These are phyloP conservation scores for Chrysochloris asiatica DNA, from an alignment of 2,113 vertebrate genomes.

Conservation along the genomic window DNA sequence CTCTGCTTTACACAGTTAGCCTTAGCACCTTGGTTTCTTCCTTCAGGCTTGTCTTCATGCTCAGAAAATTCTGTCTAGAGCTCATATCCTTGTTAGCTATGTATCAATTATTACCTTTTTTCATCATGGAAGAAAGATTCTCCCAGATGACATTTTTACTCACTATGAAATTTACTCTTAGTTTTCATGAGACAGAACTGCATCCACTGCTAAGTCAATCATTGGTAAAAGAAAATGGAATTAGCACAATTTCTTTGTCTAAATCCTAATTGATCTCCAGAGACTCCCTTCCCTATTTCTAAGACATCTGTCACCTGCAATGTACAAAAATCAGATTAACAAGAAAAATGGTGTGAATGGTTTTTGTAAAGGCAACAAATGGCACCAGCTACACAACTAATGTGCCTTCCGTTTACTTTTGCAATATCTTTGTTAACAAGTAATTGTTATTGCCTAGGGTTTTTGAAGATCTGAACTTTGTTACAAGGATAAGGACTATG, in stretches of 20 bases:
- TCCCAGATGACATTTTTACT: neutral
- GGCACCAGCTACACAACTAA: neutral
- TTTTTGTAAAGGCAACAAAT: neutral
- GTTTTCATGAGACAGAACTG: neutral
- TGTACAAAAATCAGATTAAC: neutral
- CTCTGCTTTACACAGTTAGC: neutral
- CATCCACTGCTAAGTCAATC: neutral
- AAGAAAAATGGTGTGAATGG: neutral
- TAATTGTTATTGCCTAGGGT: neutral
- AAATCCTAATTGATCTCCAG: neutral
- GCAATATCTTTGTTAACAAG: neutral
- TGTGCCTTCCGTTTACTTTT: accelerated
- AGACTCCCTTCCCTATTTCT: neutral
- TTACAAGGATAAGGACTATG: neutral
- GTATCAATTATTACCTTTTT: neutral
- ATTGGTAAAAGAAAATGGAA: neutral
- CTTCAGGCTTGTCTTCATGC: neutral
- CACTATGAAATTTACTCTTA: neutral
- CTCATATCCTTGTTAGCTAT: neutral
- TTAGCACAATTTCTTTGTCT: neutral
- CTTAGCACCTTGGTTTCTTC: neutral
- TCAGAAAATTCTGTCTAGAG: neutral
- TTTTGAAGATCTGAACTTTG: too few relatives aligned
- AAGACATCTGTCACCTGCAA: neutral
- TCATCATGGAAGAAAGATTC: neutral